Base-by-base conservation (phyloP, 2,113 vertebrate species). In the Rhinogobius similis region DNA sequence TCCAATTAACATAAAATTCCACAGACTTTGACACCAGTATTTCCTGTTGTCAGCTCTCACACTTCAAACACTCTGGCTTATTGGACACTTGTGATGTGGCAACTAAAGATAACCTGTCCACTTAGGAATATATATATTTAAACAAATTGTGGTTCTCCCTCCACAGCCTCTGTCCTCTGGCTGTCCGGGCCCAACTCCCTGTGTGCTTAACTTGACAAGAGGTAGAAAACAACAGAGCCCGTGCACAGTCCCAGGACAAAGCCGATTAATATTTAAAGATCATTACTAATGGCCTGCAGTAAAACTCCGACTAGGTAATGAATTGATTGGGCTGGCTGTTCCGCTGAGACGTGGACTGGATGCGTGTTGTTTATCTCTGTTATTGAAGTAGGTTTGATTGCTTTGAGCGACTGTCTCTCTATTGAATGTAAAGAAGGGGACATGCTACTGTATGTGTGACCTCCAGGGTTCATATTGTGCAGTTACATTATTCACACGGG, bases 211-310 rank as follows among this genome's bases (percentile, higher is more conserved):
- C 78, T 74, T 58, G 63, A 82, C 78, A 69, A 68, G 53, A 29
- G 56, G 70, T 76, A 83, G 83, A 86, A 76, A 86, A 87, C 87
- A 88, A 86, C 82, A 77, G 70, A 56, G 82, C 79, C 81, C 75
- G 65, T 2, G 21, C 68, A 93, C 86, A 90, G 90, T 93, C 93
- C 87, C 92, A 91, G 90, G 92, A 93, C 92, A 93, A 91, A 93
- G 84, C 92, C 92, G 92, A 94, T 95, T 93, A 95, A 95, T 95
- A 95, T 95, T 95, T 95, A 92, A 95, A 94, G 92, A 94, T 94
- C 93, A 95, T 94, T 94, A 93, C 90, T 86, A 90, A 89, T 89
- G 90, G 92, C 94, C 94, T 79, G 83, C 90, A 94, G 94, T 92
- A 87, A 94, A 94, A 95, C 88, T 92, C 74, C 78, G 86, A 89